phyloP scores from a whole-genome alignment of 2,113 vertebrate genomes.

The Thinocorus orbignyianus region DNA sequence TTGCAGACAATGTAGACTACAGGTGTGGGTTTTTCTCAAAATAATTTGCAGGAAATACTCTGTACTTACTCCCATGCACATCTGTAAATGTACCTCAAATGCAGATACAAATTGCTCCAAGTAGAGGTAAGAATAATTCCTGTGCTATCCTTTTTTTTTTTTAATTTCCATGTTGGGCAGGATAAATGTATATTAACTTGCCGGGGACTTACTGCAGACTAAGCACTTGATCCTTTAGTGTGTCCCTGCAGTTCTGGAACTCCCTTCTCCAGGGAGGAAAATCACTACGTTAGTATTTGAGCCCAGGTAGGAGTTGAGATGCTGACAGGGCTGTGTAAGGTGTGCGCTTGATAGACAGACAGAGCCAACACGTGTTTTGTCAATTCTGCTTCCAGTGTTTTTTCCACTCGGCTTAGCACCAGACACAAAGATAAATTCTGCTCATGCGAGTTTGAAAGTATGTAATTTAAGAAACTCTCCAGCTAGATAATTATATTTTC shows the following conservation, averaged over 20 bases:
- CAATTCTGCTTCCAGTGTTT: neutral
- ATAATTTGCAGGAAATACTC: neutral
- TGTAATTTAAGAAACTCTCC: conserved; percentile 36
- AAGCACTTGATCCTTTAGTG: neutral
- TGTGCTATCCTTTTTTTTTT: neutral
- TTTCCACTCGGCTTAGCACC: conserved; percentile 19
- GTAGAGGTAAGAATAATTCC: neutral
- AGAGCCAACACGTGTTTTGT: neutral
- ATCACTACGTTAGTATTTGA: neutral
- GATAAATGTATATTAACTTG: neutral
- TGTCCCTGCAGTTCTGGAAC: neutral
- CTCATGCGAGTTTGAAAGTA: neutral
- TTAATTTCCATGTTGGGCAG: neutral
- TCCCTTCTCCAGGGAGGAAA: neutral
- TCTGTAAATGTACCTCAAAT: neutral
- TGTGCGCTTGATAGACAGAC: neutral
- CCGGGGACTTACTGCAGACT: neutral
- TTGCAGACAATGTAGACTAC: neutral
- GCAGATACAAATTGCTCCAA: neutral
- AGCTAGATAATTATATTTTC: conserved; percentile 49
- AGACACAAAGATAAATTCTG: conserved; percentile 25
- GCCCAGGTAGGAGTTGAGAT: neutral
- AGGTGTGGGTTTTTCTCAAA: neutral
- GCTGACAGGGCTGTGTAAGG: neutral
- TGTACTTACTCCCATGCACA: neutral